phyloP scores from a whole-genome alignment of 2,888 invertebrate species.

The Pachymerium ferrugineum region DNA sequence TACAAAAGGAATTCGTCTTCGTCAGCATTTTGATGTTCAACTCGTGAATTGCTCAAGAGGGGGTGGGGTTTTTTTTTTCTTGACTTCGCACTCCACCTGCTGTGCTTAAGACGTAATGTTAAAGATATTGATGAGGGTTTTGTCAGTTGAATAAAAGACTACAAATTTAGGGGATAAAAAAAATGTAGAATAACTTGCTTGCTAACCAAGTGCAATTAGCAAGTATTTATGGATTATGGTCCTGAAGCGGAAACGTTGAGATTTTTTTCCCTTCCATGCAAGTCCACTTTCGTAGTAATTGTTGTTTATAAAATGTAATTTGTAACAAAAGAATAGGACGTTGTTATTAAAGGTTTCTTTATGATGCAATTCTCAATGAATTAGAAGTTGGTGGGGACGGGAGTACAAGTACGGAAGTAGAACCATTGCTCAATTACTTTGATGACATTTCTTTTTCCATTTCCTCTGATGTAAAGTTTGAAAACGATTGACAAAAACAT shows the following conservation, averaged over 20 bases:
- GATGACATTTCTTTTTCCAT: no score
- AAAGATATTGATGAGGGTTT: slow-evolving; percentile 9
- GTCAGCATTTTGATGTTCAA: not conserved
- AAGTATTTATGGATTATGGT: not conserved
- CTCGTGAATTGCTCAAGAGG: not conserved
- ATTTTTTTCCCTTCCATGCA: no score
- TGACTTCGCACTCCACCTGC: slow-evolving; percentile 4
- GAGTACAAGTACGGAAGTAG: no score
- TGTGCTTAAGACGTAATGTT: not conserved
- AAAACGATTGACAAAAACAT: not conserved
- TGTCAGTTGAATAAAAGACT: slow-evolving; percentile 19
- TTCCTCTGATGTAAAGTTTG: not conserved
- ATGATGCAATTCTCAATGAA: no score
- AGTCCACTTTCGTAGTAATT: no score
- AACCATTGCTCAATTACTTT: not conserved
- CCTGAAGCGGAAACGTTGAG: not conserved
- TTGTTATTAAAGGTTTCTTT: no score
- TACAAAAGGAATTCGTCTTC: not conserved
- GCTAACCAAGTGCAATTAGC: slow-evolving; percentile 6
- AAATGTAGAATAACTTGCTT: not conserved
- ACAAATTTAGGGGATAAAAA: slow-evolving; percentile 7
- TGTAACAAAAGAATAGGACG: no score
- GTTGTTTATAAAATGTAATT: no score
- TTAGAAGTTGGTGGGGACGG: no score
- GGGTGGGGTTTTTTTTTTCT: not conserved